phyloP scores from a whole-genome alignment of 2,888 invertebrate species.

The Lacanobia wlatinum region DNA sequence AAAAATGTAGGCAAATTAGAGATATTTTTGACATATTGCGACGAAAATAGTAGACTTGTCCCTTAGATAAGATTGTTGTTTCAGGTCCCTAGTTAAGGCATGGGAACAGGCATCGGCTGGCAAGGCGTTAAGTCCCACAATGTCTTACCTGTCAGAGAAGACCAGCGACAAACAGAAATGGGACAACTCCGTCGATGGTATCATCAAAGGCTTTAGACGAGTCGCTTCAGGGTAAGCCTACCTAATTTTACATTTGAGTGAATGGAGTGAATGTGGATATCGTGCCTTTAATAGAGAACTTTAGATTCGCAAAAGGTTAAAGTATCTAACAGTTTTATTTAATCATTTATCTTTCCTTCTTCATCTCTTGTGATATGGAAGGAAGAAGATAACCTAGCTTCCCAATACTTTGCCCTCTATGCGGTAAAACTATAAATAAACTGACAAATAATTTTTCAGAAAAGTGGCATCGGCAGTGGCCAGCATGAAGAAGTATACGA shows the following conservation, averaged over 20 bases:
- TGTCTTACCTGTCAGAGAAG: conserved; percentile 83
- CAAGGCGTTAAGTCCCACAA: conserved; percentile 91
- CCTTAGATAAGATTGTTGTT: conserved; percentile 1
- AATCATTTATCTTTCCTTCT: no score
- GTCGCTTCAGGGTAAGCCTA: conserved; percentile 91
- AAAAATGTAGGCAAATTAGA: no score
- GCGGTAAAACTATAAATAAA: no score
- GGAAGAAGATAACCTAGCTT: no score
- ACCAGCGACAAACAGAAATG: conserved; percentile 68
- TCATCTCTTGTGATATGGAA: no score
- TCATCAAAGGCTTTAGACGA: conserved; percentile 90
- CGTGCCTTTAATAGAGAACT: no score
- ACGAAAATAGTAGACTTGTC: no score
- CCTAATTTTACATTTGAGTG: not conserved
- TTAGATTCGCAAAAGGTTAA: no score
- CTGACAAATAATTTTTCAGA: conserved; percentile 79
- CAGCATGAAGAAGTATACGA: conserved; percentile 92
- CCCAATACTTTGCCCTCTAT: no score
- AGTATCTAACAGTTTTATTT: no score
- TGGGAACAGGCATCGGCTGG: conserved; percentile 92
- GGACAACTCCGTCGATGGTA: conserved; percentile 87
- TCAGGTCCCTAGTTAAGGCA: conserved; percentile 94
- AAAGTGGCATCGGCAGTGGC: conserved; percentile 93
- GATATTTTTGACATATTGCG: no score
- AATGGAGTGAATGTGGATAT: no score